Evolutionary conservation across 1,140 invertebrate genomes (phyloP).

Genomic region (Zaprionus kolodkinae): DNA sequence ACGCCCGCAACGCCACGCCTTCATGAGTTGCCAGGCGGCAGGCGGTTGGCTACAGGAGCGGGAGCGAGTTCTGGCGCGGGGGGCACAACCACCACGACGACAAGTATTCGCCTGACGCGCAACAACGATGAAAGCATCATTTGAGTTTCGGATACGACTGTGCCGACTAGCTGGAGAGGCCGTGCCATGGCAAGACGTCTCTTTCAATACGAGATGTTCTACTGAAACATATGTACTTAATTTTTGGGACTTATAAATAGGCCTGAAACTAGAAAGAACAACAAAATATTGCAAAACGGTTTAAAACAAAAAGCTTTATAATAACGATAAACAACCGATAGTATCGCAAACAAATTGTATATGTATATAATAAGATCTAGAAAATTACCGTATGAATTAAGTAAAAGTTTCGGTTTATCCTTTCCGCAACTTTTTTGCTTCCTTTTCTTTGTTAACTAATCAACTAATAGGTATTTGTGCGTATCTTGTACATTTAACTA

Average conservation of each 20-base stretch:
- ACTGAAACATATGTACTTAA: constrained; percentile 43
- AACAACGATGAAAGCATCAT: constrained; percentile 83
- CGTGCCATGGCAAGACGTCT: constrained; percentile 8
- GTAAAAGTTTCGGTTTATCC: constrained; percentile 4
- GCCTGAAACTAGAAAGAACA: constrained; percentile 9
- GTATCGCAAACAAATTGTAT: constrained; percentile 49
- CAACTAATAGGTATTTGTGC: neutral
- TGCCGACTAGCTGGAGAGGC: neutral
- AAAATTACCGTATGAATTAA: constrained; percentile 4
- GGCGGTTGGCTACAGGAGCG: constrained; percentile 33
- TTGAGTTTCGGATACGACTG: constrained; percentile 58
- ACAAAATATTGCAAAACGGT: constrained; percentile 47
- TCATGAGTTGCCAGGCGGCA: constrained; percentile 25
- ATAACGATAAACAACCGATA: constrained; percentile 35
- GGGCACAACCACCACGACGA: constrained; percentile 70
- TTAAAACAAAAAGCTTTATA: constrained; percentile 72
- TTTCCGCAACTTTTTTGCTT: neutral
- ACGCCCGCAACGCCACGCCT: constrained; percentile 52
- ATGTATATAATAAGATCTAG: constrained; percentile 38
- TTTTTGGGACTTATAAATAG: neutral
- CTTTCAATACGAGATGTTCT: constrained; percentile 72
- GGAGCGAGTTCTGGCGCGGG: constrained; percentile 34
- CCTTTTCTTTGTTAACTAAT: constrained; percentile 27
- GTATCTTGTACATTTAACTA: constrained; percentile 48
- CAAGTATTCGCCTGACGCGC: constrained; percentile 76